Base-by-base conservation (phyloP, 2,113 vertebrate genomes). In the Bufo bufo region DNA sequence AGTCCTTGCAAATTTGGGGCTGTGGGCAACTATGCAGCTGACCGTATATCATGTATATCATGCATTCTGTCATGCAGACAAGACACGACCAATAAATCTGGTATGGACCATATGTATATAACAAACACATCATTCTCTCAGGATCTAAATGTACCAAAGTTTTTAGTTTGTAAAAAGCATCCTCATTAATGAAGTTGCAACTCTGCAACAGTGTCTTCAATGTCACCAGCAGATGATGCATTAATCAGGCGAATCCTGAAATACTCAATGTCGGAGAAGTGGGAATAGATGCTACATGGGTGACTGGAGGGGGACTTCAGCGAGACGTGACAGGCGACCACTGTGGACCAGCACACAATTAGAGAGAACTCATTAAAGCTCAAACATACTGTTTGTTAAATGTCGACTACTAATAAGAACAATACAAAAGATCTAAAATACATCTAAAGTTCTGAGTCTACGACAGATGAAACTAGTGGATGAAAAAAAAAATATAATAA, bases 231-330 rank as follows among this genome's bases (percentile, higher is more conserved):
- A 33, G 77, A 23, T 58, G 20, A 80, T 33, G 52, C 54, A 58
- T 58, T 58, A 33, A 80, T 80, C 23, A 80, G 77, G 54, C 77
- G 14, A n/a, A 79, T 79, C 54, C 52, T 23, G 75, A 11, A 78
- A 78, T 43, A 71, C n/a, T 72, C 33, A 45, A 17, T 45, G 69
- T 47, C 13, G 45, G 69, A 45, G 69, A 13, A 71, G 50, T 9
- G 52, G 23, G 77, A 80, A 14, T 58, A 79, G 20, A 58, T 16
- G n/a, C 19, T 4, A 16, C 69, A 72, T 72, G 69, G 69, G 69
- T 45, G n/a, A 71, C 1, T 43, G 66, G 23, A 71, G 66, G 11
- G 43, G 23, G 69, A 72, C 69, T 13, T 69, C 65, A 33, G 65
- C 17, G 49, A n/a, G 75, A 54, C 11, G 20, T 71, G 66, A 71